Conservation (phyloP, 2,888 invertebrate genomes). For the Drosophila fulvimacula region DNA sequence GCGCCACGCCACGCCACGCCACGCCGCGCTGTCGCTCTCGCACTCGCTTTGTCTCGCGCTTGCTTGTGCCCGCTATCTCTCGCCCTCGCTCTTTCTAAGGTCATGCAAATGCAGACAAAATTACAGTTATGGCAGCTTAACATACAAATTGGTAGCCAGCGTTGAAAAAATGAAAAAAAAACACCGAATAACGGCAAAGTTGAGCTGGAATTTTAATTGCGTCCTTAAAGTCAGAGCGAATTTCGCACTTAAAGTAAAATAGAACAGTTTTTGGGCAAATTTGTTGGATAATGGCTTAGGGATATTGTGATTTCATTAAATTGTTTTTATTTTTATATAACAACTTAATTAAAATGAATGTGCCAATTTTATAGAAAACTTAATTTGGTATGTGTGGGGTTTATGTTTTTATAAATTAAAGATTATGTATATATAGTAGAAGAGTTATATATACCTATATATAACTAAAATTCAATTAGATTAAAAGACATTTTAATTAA, state of each 20-base stretch:
- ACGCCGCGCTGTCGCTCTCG: too few species aligned
- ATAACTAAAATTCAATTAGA: too few species aligned
- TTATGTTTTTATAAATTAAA: too few species aligned
- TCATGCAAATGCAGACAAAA: slow-evolving; percentile 35
- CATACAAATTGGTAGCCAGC: slow-evolving; percentile 58
- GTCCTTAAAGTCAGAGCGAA: slow-evolving; percentile 2
- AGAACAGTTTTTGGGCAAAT: not conserved
- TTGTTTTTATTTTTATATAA: too few species aligned
- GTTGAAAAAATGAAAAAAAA: not conserved
- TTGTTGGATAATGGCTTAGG: not conserved
- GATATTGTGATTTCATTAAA: not conserved
- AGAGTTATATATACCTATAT: not conserved
- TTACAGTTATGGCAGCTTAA: slow-evolving; percentile 60
- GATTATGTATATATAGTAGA: too few species aligned
- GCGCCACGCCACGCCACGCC: too few species aligned
- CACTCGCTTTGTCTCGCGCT: not conserved
- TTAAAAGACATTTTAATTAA: too few species aligned
- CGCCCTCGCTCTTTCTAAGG: not conserved
- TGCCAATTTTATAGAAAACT: too few species aligned
- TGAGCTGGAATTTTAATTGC: slow-evolving; percentile 8
- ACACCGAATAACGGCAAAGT: not conserved
- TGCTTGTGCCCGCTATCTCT: not conserved
- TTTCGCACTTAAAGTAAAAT: not conserved
- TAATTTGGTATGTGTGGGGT: too few species aligned
- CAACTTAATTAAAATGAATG: too few species aligned